Base-by-base conservation (phyloP, 2,113 vertebrate genomes). In the Otolemur garnettii region DNA sequence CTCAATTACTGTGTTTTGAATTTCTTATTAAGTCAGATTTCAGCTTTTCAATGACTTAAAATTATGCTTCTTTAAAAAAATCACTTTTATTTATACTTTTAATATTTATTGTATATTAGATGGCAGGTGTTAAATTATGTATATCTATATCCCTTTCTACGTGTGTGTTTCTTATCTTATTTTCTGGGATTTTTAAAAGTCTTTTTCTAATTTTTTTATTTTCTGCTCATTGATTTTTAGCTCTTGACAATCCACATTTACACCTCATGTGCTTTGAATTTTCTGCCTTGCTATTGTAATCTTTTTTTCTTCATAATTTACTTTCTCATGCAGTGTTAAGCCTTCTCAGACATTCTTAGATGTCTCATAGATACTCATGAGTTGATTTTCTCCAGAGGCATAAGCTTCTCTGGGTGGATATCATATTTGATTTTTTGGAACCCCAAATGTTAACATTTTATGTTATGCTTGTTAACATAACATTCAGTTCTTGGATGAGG, bases 361-460 rank as follows among this genome's bases (percentile, higher is more conserved):
- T 90, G 55, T 90, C 64, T 86, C 19, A 28, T 28, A 57, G 78
- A 87, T 62, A 66, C 72, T 87, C 78, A 81, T 13, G 57, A 68
- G 85, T 90, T 96, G 81, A 78, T 82, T 82, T 96, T 96, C 21
- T 92, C 33, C 28, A 72, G 69, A 88, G 57, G 82, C 57, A 42
- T 45, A 93, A 90, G 42, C 5, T 7, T n/a, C 14, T 1, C 50
- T 92, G 24, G 12, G 30, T 89, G 28, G 42, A 28, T 84, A 94
- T 93, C 28, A 4, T 92, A 64, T 95, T 74, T 96, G 62, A 82
- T 82, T 88, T 96, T 90, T 80, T 93, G 91, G 59, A 97, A 86
- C 45, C n/a, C 91, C 91, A n/a, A n/a, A n/a, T n/a, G n/a, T n/a
- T n/a, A n/a, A n/a, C n/a, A n/a, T n/a, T n/a, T n/a, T n/a, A n/a